phyloP scores from a whole-genome alignment of 2,888 invertebrate species.

The Marasmarcha lunaedactyla region DNA sequence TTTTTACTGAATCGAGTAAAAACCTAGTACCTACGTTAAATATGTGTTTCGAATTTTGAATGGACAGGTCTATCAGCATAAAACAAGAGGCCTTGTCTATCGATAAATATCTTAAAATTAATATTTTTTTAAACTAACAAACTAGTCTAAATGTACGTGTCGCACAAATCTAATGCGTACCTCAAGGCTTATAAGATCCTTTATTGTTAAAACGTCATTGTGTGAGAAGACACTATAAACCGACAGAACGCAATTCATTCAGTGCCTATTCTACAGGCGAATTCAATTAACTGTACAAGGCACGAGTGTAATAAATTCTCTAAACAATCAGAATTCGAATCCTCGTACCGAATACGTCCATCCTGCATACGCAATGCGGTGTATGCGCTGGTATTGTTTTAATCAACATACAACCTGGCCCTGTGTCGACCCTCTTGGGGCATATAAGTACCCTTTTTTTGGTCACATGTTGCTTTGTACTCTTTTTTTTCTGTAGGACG shows the following conservation, averaged over 20 bases:
- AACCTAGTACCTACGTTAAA: no score
- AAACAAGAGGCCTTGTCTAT: no score
- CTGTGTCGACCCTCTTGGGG: slow-evolving; percentile 37
- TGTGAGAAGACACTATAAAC: slow-evolving; percentile 50
- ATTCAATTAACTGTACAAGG: slow-evolving; percentile 70
- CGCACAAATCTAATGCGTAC: no score
- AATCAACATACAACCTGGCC: slow-evolving; percentile 63
- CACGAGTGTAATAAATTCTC: slow-evolving; percentile 68
- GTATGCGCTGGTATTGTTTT: slow-evolving; percentile 41
- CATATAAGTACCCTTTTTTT: slow-evolving; percentile 38
- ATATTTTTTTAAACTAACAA: no score
- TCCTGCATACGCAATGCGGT: slow-evolving; percentile 67
- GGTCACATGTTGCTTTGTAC: slow-evolving; percentile 38
- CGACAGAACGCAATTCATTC: slow-evolving; percentile 51
- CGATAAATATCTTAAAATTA: no score
- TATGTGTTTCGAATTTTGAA: no score
- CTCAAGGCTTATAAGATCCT: no score
- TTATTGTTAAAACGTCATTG: no score
- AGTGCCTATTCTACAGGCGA: slow-evolving; percentile 63
- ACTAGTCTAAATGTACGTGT: no score
- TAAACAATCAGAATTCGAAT: slow-evolving; percentile 70
- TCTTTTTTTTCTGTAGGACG: slow-evolving; percentile 32
- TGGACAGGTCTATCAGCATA: no score
- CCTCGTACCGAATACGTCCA: slow-evolving; percentile 60
- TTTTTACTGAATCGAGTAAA: no score